phyloP scores from a whole-genome alignment of 2,797 vertebrate species.

The Myotis pilosus region DNA sequence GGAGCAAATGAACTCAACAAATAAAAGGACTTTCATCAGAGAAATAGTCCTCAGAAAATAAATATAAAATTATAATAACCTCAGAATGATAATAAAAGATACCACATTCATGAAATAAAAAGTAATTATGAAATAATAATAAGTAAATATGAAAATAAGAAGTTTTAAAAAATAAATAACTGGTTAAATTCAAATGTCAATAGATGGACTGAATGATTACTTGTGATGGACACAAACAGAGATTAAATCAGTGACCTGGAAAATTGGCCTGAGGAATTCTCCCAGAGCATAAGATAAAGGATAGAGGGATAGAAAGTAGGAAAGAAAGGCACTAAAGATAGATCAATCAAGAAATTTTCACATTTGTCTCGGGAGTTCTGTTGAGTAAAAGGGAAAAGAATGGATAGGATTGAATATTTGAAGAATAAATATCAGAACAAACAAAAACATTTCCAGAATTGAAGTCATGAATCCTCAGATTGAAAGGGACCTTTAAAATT shows the following conservation, averaged over 20 bases:
- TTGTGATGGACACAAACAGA: not conserved
- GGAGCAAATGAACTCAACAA: not conserved
- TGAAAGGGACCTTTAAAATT: not conserved
- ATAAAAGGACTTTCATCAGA: not conserved
- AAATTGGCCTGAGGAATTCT: not conserved
- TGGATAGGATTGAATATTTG: not conserved
- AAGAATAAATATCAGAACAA: not conserved
- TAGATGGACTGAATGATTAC: not conserved
- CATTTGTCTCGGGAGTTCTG: not conserved
- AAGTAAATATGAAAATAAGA: constrained; percentile 12
- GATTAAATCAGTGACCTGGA: not conserved
- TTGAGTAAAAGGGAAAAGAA: not conserved
- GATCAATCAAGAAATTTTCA: not conserved
- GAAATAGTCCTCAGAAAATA: not conserved
- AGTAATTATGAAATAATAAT: not conserved
- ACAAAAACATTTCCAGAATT: not conserved
- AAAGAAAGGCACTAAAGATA: not conserved
- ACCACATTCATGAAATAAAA: not conserved
- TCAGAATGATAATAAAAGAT: not conserved
- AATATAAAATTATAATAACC: constrained; percentile 1
- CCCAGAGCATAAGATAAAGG: not conserved
- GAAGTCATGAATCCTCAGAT: not conserved
- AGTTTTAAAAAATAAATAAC: not conserved
- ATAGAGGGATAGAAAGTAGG: not conserved
- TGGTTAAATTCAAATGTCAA: not conserved